Base-by-base conservation (phyloP, 1,140 invertebrate species). In the Drosophila sulfurigaster region DNA sequence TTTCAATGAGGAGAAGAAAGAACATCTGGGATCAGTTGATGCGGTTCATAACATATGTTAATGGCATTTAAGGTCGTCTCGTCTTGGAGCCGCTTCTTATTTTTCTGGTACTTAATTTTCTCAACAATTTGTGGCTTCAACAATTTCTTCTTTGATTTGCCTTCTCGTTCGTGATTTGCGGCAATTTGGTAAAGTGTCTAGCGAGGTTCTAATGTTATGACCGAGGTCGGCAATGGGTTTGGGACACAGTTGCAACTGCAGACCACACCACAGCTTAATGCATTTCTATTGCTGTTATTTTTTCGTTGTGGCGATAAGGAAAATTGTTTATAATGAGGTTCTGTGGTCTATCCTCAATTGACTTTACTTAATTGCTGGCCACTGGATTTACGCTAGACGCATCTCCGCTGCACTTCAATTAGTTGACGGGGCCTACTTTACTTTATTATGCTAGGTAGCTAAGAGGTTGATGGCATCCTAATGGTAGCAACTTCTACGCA, bases 121-220 rank as follows among this genome's bases (percentile, higher is more conserved):
- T 52, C 0, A 54, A 67, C 75, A 72, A 75, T 75, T 88, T 74
- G 63, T 81, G 72, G 83, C 58, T 32, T 41, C 52, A 45, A 51
- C 60, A 35, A 48, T 49, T 83, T 81, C 41, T 72, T 71, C 67
- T 80, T 87, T 86, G 74, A 79, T 79, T 76, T 76, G 75, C 45
- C 51, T 54, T 30, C 7, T 38, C 41, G 20, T 43, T 80, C 81
- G 85, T 88, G 85, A 81, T 88, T 88, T 85, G 85, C 75, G 80
- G 85, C 85, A 91, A 91, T 91, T 91, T 83, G 60, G 65, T 88
- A 83, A 91, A 91, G 88, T 91, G 88, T 91, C 88, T 91, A 82
- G 79, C 71, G 71, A 91, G 83, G 88, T 80, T 91, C 88, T 91
- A 91, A 91, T 91, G 88, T 91, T 78, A 88, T 81, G 81, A 65